A percentile compares a stretch with the other conserved stretches of the same genome.
These are phyloP conservation scores for Nyctibius grandis DNA, from an alignment of 2,797 vertebrate genomes.

Conservation along the genomic window DNA sequence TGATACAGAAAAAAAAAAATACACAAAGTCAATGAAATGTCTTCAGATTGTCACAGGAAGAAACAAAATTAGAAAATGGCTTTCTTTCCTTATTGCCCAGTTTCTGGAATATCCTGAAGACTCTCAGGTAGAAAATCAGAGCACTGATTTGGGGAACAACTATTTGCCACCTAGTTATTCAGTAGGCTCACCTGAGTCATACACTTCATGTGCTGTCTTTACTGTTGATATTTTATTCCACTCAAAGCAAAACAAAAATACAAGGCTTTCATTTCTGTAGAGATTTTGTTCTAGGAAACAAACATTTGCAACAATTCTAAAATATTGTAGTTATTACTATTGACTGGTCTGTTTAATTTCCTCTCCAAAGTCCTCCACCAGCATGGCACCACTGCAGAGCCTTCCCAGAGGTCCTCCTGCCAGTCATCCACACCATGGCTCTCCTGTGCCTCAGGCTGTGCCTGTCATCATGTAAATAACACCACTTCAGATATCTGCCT, in stretches of 20 bases:
- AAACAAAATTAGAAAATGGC: neutral
- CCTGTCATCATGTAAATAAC: neutral
- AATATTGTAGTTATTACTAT: neutral
- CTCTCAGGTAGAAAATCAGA: accelerated
- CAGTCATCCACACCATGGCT: neutral
- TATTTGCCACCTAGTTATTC: neutral
- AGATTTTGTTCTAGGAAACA: neutral
- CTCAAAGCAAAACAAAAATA: neutral
- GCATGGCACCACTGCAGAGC: neutral
- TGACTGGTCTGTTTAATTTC: neutral
- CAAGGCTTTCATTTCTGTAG: neutral
- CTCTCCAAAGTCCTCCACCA: neutral
- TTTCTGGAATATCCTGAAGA: neutral
- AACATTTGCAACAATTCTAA: neutral
- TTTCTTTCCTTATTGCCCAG: neutral
- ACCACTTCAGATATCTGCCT: neutral
- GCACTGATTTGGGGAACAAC: neutral
- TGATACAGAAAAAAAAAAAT: neutral
- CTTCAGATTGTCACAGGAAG: neutral
- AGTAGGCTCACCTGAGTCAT: neutral
- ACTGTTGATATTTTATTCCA: neutral
- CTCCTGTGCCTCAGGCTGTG: neutral
- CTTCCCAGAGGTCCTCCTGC: neutral
- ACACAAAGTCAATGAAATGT: neutral
- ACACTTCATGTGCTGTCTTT: accelerated